phyloP scores from a whole-genome alignment of 2,888 invertebrate genomes.

The Orthonychiurus folsomi region DNA sequence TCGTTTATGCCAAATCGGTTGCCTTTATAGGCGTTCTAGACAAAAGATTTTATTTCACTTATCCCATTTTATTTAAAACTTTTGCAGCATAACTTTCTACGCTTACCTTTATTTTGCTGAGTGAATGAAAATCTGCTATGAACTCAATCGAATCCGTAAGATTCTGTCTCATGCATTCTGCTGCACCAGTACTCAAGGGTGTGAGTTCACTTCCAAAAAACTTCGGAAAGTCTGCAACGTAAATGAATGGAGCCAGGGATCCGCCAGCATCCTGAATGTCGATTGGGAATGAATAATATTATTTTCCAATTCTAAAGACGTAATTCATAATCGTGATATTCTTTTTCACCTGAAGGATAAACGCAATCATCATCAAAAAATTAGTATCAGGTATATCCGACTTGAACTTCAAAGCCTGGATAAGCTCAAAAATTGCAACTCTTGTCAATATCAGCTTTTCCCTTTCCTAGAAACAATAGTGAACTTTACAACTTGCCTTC shows the following conservation, averaged over 20 bases:
- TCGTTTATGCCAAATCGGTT: slow-evolving; percentile 71
- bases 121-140: slow-evolving; percentile 87
- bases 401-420: slow-evolving; percentile 93
- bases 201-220: slow-evolving; percentile 43
- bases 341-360: slow-evolving; percentile 77
- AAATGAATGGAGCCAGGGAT: slow-evolving; percentile 65
- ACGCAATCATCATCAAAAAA: slow-evolving; percentile 78
- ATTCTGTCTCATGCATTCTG: slow-evolving; percentile 88
- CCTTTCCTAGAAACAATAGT: slow-evolving; percentile 60
- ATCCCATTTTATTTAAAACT: not conserved
- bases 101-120: slow-evolving; percentile 86
- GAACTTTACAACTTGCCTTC: slow-evolving; percentile 4
- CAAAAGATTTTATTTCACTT: slow-evolving; percentile 12
- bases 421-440: slow-evolving; percentile 84
- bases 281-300: slow-evolving; percentile 38
- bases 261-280: slow-evolving; percentile 85
- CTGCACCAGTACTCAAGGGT: slow-evolving; percentile 61
- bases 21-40: slow-evolving; percentile 62
- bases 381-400: slow-evolving; percentile 89
- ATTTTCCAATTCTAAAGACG: not conserved
- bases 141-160: slow-evolving; percentile 89
- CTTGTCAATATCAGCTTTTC: slow-evolving; percentile 88
- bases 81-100: not conserved
- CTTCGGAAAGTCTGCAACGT: slow-evolving; percentile 52
- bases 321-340: too few relatives aligned